Conservation (phyloP, 2,888 invertebrate species). For the Apoderus coryli region DNA sequence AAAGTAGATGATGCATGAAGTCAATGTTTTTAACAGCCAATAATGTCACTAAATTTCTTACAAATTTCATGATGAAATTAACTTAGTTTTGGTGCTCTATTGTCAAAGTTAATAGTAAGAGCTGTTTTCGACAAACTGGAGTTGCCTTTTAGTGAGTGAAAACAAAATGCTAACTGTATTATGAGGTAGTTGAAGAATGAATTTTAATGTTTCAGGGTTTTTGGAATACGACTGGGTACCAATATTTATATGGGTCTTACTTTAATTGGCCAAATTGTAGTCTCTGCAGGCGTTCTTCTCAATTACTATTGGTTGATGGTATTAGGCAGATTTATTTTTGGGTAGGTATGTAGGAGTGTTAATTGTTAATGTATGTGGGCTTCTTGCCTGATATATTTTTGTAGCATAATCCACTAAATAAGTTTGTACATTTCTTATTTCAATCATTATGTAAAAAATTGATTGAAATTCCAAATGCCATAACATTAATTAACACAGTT, state of each 20-base stretch:
- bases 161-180: no score
- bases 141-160: no score
- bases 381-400: slow-evolving; percentile 1
- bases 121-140: no score
- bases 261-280: slow-evolving; percentile 74
- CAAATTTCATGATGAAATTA: no score
- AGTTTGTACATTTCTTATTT: slow-evolving; percentile 1
- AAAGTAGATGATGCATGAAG: no score
- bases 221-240: slow-evolving; percentile 86
- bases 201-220: slow-evolving; percentile 47
- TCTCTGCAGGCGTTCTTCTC: slow-evolving; percentile 69
- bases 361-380: not conserved
- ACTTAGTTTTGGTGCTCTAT: no score
- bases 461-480: no score
- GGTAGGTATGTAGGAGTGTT: slow-evolving; percentile 51
- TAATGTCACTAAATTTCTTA: no score
- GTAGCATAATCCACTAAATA: not conserved
- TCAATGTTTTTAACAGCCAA: no score
- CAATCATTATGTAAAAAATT: not conserved
- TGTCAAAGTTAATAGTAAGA: no score
- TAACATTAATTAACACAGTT: no score
- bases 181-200: no score
- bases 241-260: slow-evolving; percentile 81
- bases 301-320: slow-evolving; percentile 82
- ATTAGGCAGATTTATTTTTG: slow-evolving; percentile 86